A percentile compares a stretch with the other conserved stretches of the same genome.
Evolutionary conservation across 1,140 invertebrate species (phyloP).

Genomic region (Ganaspis sp.): DNA sequence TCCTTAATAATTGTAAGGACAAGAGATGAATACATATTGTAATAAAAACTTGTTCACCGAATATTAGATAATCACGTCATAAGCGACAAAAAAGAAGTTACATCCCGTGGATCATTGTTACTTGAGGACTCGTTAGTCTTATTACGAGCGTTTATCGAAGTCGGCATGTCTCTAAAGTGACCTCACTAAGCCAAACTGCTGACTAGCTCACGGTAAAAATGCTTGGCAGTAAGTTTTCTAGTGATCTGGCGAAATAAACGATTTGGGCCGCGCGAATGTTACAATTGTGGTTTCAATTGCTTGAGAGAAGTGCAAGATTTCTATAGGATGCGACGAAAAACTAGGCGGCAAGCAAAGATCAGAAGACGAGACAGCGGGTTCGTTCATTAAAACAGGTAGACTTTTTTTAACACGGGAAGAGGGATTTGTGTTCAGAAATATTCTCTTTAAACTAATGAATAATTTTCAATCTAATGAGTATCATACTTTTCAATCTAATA

Average conservation of each 20-base stretch:
- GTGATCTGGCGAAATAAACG: neutral
- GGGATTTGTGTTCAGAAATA: neutral
- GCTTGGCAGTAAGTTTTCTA: slow-evolving; percentile 6
- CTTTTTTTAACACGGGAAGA: slow-evolving; percentile 26
- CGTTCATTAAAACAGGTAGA: slow-evolving; percentile 55
- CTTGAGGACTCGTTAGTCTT: slow-evolving; percentile 27
- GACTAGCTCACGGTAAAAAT: neutral
- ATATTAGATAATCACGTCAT: neutral
- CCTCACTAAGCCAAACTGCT: slow-evolving; percentile 1
- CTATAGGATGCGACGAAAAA: slow-evolving; percentile 29
- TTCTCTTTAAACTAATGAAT: neutral
- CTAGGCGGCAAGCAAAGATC: slow-evolving; percentile 31
- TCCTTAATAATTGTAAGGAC: neutral
- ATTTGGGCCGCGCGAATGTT: neutral
- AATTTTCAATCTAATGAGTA: too few relatives aligned
- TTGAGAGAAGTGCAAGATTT: neutral
- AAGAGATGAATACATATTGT: neutral
- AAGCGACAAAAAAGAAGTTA: slow-evolving; percentile 18
- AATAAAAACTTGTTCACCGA: slow-evolving; percentile 21
- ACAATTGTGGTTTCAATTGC: neutral
- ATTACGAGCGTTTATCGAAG: slow-evolving; percentile 27
- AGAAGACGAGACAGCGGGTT: slow-evolving; percentile 60
- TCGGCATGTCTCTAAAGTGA: neutral
- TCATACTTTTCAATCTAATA: too few relatives aligned
- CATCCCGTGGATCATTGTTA: slow-evolving; percentile 20